phyloP scores from a whole-genome alignment of 2,113 vertebrate species.

The Hoplias malabaricus region DNA sequence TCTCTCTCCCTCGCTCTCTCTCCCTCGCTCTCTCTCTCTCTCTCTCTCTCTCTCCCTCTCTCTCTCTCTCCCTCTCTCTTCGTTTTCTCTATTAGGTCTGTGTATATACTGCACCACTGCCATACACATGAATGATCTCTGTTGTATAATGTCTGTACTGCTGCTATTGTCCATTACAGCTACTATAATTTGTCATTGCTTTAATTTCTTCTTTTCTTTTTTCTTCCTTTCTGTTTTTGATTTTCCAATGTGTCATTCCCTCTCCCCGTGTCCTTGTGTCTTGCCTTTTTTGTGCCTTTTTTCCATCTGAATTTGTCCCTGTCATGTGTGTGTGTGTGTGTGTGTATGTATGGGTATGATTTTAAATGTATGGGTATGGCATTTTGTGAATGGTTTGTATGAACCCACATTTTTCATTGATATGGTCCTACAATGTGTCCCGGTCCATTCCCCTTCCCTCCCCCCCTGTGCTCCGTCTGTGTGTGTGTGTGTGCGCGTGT shows the following conservation, averaged over 20 bases:
- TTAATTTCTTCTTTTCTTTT: slow-evolving; percentile 50
- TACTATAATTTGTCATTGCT: slow-evolving; percentile 38
- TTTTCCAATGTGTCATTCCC: slow-evolving; percentile 26
- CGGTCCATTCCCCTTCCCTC: neutral
- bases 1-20: slow-evolving; percentile 28
- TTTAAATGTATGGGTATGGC: neutral
- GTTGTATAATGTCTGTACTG: slow-evolving; percentile 13
- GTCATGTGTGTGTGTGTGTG: slow-evolving; percentile 37
- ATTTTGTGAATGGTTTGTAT: neutral
- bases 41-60: slow-evolving; percentile 25
- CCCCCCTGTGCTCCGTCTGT: slow-evolving; percentile 24
- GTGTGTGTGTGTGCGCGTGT: slow-evolving; percentile 24
- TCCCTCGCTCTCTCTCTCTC: neutral
- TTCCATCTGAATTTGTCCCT: slow-evolving; percentile 49
- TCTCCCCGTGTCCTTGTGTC: slow-evolving; percentile 32
- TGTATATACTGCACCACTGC: slow-evolving; percentile 23
- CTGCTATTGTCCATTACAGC: slow-evolving; percentile 46
- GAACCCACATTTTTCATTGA: neutral
- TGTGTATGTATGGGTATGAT: slow-evolving; percentile 23
- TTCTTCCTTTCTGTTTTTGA: slow-evolving; percentile 42
- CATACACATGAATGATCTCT: slow-evolving; percentile 14
- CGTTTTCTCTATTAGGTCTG: slow-evolving; percentile 35
- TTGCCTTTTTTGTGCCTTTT: slow-evolving; percentile 28
- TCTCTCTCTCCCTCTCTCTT: neutral
- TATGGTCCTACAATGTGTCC: neutral